Evolutionary conservation across 2,797 vertebrate species (phyloP).

Genomic region (Tenualosa ilisha): DNA sequence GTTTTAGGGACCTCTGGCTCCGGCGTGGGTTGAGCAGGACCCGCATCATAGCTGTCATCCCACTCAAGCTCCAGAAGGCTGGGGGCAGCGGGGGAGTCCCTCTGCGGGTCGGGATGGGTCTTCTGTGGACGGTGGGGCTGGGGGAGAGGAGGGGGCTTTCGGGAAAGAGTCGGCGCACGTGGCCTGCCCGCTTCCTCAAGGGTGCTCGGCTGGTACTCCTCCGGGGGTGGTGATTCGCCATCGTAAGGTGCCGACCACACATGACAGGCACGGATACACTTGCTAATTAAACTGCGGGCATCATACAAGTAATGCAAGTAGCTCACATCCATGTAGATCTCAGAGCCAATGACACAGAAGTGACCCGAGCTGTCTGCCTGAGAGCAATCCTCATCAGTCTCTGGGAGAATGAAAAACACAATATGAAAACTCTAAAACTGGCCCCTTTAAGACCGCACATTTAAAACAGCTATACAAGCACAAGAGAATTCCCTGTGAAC

Average conservation of each 20-base stretch:
- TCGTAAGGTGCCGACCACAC: constrained; percentile 94
- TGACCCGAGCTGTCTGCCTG: constrained; percentile 64
- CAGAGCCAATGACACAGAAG: constrained; percentile 85
- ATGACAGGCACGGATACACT: constrained; percentile 83
- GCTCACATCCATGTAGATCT: constrained; percentile 88
- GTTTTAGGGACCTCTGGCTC: constrained; percentile 57
- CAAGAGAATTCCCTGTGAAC: background rate
- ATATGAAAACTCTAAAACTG: background rate
- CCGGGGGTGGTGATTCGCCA: constrained; percentile 84
- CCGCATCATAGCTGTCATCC: constrained; percentile 94
- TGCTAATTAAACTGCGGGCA: constrained; percentile 82
- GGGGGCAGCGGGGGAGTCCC: constrained; percentile 21
- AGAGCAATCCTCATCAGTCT: constrained; percentile 50
- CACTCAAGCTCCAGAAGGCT: constrained; percentile 90
- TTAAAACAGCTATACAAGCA: background rate
- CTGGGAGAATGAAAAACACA: constrained; percentile 55
- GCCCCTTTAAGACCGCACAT: too few species aligned
- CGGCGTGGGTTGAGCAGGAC: constrained; percentile 73
- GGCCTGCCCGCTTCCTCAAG: constrained; percentile 70
- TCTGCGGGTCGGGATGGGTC: constrained; percentile 27
- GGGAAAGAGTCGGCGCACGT: constrained; percentile 40
- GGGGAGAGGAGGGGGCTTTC: constrained; percentile 32
- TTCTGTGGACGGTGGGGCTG: constrained; percentile 19
- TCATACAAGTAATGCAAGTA: constrained; percentile 95
- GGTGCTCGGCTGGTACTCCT: constrained; percentile 76